These are phyloP conservation scores for Caenorhabditis brenneri DNA, from an alignment of 1,140 invertebrate species.

Conservation along the genomic window DNA sequence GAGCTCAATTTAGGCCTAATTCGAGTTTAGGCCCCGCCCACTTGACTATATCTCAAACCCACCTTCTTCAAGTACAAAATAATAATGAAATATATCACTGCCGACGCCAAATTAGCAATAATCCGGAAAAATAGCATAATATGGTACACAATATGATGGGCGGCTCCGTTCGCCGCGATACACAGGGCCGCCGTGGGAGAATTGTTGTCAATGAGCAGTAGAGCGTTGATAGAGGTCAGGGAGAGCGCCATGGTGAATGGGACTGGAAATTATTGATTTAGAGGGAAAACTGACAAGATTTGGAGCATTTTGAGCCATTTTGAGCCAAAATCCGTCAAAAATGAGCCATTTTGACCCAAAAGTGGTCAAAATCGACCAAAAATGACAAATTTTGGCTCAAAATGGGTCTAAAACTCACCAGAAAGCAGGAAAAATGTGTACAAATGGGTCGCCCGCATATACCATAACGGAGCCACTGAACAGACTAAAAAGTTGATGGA, in stretches of 20 bases:
- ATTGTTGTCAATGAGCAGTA: not conserved
- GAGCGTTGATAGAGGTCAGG: slow-evolving; percentile 10
- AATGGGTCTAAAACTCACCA: not conserved
- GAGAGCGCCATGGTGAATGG: not conserved
- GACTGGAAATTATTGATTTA: not conserved
- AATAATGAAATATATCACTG: slow-evolving; percentile 37
- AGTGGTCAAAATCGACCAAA: too few species aligned
- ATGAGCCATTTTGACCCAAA: not conserved
- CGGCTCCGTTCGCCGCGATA: slow-evolving; percentile 47
- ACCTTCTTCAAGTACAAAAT: slow-evolving; percentile 43
- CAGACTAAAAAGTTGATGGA: slow-evolving; percentile 47
- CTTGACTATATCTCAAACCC: not conserved
- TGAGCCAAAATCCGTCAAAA: not conserved
- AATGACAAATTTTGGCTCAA: too few species aligned
- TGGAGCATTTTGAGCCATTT: too few species aligned
- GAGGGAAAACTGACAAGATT: too few species aligned
- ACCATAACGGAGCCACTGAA: slow-evolving; percentile 47
- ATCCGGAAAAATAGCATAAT: slow-evolving; percentile 48
- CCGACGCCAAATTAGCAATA: slow-evolving; percentile 41
- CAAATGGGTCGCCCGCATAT: slow-evolving; percentile 15
- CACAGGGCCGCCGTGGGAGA: not conserved
- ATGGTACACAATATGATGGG: slow-evolving; percentile 43
- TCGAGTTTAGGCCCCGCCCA: too few species aligned
- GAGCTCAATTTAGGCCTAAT: not conserved
- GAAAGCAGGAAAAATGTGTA: slow-evolving; percentile 16